A percentile compares a stretch with the other conserved stretches of the same genome.
phyloP scores from a whole-genome alignment of 2,113 vertebrate species.

The Rhea americana region DNA sequence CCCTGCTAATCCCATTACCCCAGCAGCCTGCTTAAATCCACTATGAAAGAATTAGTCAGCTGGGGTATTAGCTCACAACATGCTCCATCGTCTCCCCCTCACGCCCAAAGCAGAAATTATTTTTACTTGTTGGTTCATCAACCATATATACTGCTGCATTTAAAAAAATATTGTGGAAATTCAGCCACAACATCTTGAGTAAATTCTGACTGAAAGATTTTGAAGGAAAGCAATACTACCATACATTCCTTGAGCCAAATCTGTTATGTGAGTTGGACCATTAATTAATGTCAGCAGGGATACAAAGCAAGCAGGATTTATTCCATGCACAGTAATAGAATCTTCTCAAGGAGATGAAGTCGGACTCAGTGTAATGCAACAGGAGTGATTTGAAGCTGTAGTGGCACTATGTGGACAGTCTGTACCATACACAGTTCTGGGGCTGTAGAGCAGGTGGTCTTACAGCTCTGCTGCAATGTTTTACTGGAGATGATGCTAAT shows the following conservation, averaged over 20 bases:
- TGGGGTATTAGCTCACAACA: not conserved
- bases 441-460: not conserved
- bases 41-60: not conserved
- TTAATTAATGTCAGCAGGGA: not conserved
- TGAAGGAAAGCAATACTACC: not conserved
- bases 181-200: not conserved
- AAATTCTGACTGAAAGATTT: not conserved
- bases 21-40: not conserved
- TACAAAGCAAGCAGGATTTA: not conserved
- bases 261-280: not conserved
- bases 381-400: not conserved
- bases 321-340: not conserved
- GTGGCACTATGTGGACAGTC: not conserved
- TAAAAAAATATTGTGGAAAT: not conserved
- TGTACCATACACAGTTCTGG: not conserved
- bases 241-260: not conserved
- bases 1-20: not conserved
- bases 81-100: not conserved
- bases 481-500: conserved; percentile 9
- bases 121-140: not conserved
- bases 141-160: not conserved
- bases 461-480: not conserved
- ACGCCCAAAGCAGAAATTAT: not conserved
- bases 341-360: conserved; percentile 8
- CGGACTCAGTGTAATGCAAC: not conserved